A percentile compares a stretch with the other conserved stretches of the same genome.
These are phyloP conservation scores for Etia nguti DNA, from an alignment of 2,113 vertebrate genomes.

Conservation along the genomic window DNA sequence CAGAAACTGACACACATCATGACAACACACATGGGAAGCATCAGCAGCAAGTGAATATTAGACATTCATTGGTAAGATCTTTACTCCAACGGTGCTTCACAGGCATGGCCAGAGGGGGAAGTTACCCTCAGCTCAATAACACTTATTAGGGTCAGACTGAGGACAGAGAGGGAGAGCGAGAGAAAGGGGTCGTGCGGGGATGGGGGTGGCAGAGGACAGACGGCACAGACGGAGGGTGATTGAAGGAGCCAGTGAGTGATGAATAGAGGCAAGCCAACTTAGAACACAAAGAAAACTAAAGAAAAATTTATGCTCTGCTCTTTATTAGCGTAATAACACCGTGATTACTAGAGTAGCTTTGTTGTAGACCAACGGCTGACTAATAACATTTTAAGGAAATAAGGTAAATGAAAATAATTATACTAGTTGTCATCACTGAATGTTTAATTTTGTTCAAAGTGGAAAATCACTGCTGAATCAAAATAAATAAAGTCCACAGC, in stretches of 20 bases:
- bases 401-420: neutral
- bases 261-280: constrained; percentile 47
- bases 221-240: constrained; percentile 22
- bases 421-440: neutral
- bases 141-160: constrained; percentile 63
- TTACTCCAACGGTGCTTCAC: constrained; percentile 5
- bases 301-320: constrained; percentile 51
- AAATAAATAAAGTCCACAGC: neutral
- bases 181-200: constrained; percentile 32
- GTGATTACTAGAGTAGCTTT: constrained; percentile 30
- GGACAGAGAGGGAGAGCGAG: constrained; percentile 41
- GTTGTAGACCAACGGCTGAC: neutral
- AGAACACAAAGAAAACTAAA: constrained; percentile 61
- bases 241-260: constrained; percentile 22
- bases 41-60: neutral
- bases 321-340: constrained; percentile 42
- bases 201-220: constrained; percentile 42
- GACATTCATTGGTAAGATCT: constrained; percentile 15
- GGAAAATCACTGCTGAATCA: neutral
- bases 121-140: constrained; percentile 41
- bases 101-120: neutral
- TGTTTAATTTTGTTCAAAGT: neutral
- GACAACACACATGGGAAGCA: neutral
- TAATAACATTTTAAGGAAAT: neutral
- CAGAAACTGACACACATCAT: neutral